phyloP scores from a whole-genome alignment of 2,888 invertebrate species.

The Unio pictorum region DNA sequence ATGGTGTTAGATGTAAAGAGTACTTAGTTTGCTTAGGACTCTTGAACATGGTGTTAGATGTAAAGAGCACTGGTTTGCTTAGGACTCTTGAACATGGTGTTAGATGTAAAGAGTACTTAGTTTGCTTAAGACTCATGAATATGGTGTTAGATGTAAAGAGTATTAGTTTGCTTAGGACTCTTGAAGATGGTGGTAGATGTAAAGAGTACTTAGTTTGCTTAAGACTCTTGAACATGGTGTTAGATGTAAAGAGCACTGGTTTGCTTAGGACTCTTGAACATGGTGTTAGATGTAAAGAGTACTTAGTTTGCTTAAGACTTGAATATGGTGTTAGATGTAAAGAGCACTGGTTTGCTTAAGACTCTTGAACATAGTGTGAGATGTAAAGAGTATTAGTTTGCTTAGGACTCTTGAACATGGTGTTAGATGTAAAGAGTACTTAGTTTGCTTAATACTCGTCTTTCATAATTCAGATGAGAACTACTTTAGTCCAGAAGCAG shows the following conservation, averaged over 20 bases:
- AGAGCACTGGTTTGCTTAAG: neutral
- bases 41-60: too few species aligned
- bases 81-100: neutral
- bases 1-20: too few species aligned
- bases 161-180: neutral
- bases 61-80: neutral
- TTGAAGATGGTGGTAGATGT: neutral
- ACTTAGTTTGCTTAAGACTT: neutral
- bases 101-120: too few species aligned
- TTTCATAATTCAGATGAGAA: constrained; percentile 61
- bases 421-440: too few species aligned
- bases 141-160: neutral
- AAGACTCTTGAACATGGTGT: neutral
- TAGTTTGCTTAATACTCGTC: neutral
- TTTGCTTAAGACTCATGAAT: neutral
- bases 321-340: neutral
- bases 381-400: too few species aligned
- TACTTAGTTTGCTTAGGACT: neutral
- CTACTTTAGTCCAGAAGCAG: constrained; percentile 84
- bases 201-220: neutral
- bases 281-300: too few species aligned
- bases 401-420: too few species aligned
- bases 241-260: neutral
- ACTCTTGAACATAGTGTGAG: neutral
- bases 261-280: neutral